A percentile compares a stretch with the other conserved stretches of the same genome.
Evolutionary conservation across 2,888 invertebrate genomes (phyloP).

Genomic region (Chironomus tentans): DNA sequence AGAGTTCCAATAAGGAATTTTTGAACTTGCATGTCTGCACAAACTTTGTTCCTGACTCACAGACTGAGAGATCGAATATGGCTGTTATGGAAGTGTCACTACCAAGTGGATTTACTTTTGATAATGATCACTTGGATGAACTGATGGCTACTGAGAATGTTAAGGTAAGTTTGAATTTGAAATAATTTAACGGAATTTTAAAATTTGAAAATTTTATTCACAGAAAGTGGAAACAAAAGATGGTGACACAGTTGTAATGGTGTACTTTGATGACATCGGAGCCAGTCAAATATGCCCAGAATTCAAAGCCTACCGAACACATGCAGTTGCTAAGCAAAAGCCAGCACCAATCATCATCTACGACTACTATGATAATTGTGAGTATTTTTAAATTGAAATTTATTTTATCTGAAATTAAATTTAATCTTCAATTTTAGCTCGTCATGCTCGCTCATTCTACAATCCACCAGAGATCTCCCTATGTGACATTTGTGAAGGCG

Average conservation of each 20-base stretch:
- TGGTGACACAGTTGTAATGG: conserved; percentile 51
- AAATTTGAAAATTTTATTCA: conserved; percentile 41
- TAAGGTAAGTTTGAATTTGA: too few relatives aligned
- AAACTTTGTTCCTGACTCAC: conserved; percentile 38
- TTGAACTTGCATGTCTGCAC: conserved; percentile 15
- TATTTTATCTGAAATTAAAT: neutral
- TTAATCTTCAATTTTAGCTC: conserved; percentile 55
- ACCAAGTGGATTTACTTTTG: conserved; percentile 83
- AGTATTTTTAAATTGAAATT: conserved; percentile 37
- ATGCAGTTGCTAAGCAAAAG: conserved; percentile 77
- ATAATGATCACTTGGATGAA: conserved; percentile 60
- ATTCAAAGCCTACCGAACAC: conserved; percentile 73
- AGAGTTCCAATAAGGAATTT: conserved; percentile 1
- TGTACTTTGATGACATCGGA: conserved; percentile 64
- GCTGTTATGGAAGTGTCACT: conserved; percentile 82
- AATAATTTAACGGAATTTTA: too few relatives aligned
- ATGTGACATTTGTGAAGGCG: neutral
- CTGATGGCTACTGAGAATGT: conserved; percentile 35
- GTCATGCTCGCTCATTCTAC: conserved; percentile 76
- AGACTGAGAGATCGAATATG: conserved; percentile 58
- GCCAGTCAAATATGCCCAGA: conserved; percentile 72
- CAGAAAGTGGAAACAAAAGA: conserved; percentile 61
- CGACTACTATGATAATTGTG: conserved; percentile 90
- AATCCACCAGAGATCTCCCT: conserved; percentile 52
- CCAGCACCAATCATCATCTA: conserved; percentile 77